Base-by-base conservation (phyloP, 2,888 invertebrate genomes). In the Sericinus montela region DNA sequence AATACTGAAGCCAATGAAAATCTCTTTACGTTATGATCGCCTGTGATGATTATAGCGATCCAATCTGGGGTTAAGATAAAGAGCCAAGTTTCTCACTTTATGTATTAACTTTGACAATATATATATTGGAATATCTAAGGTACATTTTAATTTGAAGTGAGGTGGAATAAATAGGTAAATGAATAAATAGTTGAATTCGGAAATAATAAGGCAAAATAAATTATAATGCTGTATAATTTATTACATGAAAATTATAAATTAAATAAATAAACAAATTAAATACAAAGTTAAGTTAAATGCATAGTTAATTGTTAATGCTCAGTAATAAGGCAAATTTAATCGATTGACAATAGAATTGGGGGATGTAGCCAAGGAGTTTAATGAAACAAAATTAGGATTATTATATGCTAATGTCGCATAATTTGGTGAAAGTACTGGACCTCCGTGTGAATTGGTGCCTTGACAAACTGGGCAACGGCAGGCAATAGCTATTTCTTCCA, bases 401-500 rank as follows among this genome's bases (percentile, higher is more conserved):
- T 49, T 40, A 0, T 14, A 6, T 8, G 13, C 13, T 19, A 35
- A 3, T 36, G 35, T n/a, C 10, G 9, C 16, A n/a, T 28, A 14
- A 16, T 45, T 49, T 9, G 39, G 9, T 9, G 14, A 6, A 29
- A 28, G 19, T 11, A 1, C 38, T 5, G 35, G 4, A 29, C 34
- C 30, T 14, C 11, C 2, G 14, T n/a, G n/a, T 30, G 29, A 29
- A 10, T 36, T 48, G 0, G 36, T 13, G 8, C 15, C 29, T 19
- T 29, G 32, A 39, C 48, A 49, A 1, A 36, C 23, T 10, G 50
- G 45, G 25, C 50, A 50, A 14, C 36, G 50, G 15, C 50, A 50
- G 29, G 40, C 32, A 11, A 23, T 34, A 5, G 40, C 35, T 23
- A 58, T 51, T 37, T 62, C 59, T 14, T 55, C 54, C 1, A 62